phyloP scores from a whole-genome alignment of 2,113 vertebrate species.

The Pseudopodoces humilis region DNA sequence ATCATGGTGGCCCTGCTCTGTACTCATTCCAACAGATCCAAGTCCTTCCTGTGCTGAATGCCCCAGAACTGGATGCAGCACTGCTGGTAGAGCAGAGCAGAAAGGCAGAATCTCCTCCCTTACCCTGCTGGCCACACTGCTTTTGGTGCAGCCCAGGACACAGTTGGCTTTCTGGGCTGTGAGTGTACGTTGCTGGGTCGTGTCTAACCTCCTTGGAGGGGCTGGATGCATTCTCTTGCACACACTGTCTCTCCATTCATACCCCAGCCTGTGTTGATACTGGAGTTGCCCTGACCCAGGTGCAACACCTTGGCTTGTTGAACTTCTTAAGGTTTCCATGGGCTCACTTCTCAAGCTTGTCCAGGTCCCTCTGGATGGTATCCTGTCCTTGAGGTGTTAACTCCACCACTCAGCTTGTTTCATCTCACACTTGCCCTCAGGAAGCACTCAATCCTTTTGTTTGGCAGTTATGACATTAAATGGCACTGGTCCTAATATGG shows the following conservation, averaged over 20 bases:
- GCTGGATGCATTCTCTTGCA: rapidly evolving
- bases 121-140: not conserved
- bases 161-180: not conserved
- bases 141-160: not conserved
- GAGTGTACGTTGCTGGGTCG: not conserved
- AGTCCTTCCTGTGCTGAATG: not conserved
- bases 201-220: not conserved
- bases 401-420: not conserved
- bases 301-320: not conserved
- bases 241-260: not conserved
- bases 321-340: not conserved
- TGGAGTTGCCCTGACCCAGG: rapidly evolving
- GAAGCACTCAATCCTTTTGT: not conserved
- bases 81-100: not conserved
- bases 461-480: not conserved
- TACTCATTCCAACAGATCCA: not conserved
- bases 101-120: not conserved
- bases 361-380: not conserved
- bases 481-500: not conserved
- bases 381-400: not conserved
- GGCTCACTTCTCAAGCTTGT: not conserved
- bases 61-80: not conserved
- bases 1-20: not conserved
- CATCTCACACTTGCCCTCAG: not conserved
- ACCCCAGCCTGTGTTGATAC: not conserved